Evolutionary conservation across 2,888 invertebrate genomes (phyloP).

Genomic region (Embidobia sp.): DNA sequence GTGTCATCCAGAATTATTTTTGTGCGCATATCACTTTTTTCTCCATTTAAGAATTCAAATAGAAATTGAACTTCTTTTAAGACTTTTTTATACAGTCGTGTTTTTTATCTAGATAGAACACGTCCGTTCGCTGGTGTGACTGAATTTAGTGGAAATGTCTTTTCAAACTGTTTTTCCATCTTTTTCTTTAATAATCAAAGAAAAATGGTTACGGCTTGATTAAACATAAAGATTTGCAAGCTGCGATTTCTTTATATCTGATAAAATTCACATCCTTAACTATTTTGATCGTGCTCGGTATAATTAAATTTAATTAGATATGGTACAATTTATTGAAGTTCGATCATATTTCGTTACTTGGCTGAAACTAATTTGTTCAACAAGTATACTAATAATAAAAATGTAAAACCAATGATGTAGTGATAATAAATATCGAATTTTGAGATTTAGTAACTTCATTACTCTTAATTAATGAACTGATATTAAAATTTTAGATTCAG

Average conservation of each 20-base stretch:
- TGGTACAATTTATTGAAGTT: background rate
- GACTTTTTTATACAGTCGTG: conserved; percentile 29
- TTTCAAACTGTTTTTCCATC: conserved; percentile 26
- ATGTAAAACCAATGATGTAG: no score
- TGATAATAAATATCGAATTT: no score
- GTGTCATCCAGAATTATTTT: conserved; percentile 23
- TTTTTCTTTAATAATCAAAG: conserved; percentile 25
- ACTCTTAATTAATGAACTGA: background rate
- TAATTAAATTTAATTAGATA: background rate
- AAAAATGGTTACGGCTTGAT: conserved; percentile 30
- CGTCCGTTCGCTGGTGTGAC: conserved; percentile 23
- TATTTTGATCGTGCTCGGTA: background rate
- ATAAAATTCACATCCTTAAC: background rate
- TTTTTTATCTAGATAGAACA: conserved; percentile 39
- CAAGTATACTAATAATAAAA: no score
- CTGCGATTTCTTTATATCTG: no score
- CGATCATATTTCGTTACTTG: background rate
- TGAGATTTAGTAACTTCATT: no score
- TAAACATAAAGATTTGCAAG: conserved; percentile 23
- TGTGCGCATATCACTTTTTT: conserved; percentile 8
- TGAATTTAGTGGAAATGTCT: conserved; percentile 30
- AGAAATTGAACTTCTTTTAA: conserved; percentile 39
- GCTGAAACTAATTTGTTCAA: no score
- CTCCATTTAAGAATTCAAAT: conserved; percentile 30
- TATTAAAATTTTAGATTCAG: background rate